Percentiles rank a stretch among this genome's conserved stretches.
These are phyloP conservation scores for Drosophila neonasuta DNA, from an alignment of 2,888 invertebrate species.

Conservation along the genomic window DNA sequence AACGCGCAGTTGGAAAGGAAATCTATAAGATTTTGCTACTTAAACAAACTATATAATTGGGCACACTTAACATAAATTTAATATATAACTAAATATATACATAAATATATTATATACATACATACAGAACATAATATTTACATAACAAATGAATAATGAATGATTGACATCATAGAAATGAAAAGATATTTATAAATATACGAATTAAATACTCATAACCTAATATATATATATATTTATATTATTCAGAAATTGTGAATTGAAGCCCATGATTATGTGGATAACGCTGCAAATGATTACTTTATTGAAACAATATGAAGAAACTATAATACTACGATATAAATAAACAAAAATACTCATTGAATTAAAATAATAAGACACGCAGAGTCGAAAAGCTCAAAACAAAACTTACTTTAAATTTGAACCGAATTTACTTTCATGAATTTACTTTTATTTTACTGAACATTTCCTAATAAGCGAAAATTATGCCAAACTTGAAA, in stretches of 20 bases:
- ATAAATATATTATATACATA: constrained; percentile 24
- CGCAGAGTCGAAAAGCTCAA: constrained; percentile 35
- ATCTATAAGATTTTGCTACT: constrained; percentile 73
- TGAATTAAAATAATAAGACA: constrained; percentile 31
- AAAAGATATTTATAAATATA: constrained; percentile 48
- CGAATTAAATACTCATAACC: constrained; percentile 46
- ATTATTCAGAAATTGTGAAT: constrained; percentile 51
- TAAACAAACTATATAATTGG: constrained; percentile 63
- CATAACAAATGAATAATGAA: constrained; percentile 40
- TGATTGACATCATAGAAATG: constrained; percentile 40
- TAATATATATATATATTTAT: constrained; percentile 39
- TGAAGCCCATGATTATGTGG: constrained; percentile 55
- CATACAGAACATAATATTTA: constrained; percentile 59
- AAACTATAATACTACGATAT: constrained; percentile 31
- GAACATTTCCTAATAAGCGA: background rate
- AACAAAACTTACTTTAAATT: constrained; percentile 14
- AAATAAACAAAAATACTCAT: constrained; percentile 28
- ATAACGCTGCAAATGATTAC: constrained; percentile 76
- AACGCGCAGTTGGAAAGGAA: constrained; percentile 42
- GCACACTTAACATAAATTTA: constrained; percentile 59
- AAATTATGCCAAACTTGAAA: constrained; percentile 19
- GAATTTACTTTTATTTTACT: constrained; percentile 9
- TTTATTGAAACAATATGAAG: constrained; percentile 57
- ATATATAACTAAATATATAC: constrained; percentile 35
- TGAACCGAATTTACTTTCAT: constrained; percentile 2